Evolutionary conservation across 2,113 vertebrate species (phyloP), one percentile per base, ranked within the genome.

Genomic region (Pavo muticus): DNA sequence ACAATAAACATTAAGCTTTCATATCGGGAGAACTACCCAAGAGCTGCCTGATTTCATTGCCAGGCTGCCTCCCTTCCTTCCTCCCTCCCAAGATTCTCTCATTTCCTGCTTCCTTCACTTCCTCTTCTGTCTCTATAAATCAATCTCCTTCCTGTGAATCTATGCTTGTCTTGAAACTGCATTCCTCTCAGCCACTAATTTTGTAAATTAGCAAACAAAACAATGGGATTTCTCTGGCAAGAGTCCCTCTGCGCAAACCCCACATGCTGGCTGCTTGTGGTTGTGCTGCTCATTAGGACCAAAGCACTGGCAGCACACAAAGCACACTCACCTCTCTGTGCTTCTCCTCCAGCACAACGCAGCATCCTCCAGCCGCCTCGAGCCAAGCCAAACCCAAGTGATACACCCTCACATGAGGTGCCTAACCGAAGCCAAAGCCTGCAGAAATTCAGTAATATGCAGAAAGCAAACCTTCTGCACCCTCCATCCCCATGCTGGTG

Each of bases 151-250:
- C 45, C 70, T 19, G 11, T 0, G 0, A 14, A 83, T 47, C 68
- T 81, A 25, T 19, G 2, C 77, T 74, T 79, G 67, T 77, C 74
- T 78, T 44, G 32, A 69, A 90, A 78, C 48, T 48, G 56, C 76
- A 71, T 79, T 94, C 75, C 63, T 84, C 71, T 74, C 72, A 78
- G 79, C 71, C 74, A 50, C 74, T 87, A 50, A 69, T 68, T 91
- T 50, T 89, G 44, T 42, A 84, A 71, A 80, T 91, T 59, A 75
- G 52, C 19, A 78, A 85, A 61, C 4, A 59, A 88, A 94, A 90
- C 75, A 76, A 80, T 7, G 40, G 47, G 32, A 77, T 90, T 91
- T 76, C 19, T 88, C 82, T 94, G 87, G 87, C 69, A 91, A 21
- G 54, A 90, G 42, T 29, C 52, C 7, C 69, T 47, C n/a, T 17